phyloP scores from a whole-genome alignment of 2,888 invertebrate genomes.

The Heliconius ismenius region DNA sequence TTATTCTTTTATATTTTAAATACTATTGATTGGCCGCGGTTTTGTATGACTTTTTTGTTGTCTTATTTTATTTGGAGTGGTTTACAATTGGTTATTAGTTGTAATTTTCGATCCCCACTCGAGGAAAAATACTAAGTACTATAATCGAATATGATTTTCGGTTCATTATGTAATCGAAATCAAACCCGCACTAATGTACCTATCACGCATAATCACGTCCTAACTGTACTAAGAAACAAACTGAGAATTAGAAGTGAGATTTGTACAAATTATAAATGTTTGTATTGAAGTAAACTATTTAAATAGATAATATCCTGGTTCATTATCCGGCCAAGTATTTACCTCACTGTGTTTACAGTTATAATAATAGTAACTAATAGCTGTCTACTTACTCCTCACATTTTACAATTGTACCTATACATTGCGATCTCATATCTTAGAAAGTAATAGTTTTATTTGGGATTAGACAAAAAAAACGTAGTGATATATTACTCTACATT shows the following conservation, averaged over 20 bases:
- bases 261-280: too few species aligned
- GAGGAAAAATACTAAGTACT: too few species aligned
- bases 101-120: too few species aligned
- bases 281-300: neutral
- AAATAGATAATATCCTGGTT: slow-evolving; percentile 4
- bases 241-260: too few species aligned
- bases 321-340: slow-evolving; percentile 9
- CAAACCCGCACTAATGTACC: too few species aligned
- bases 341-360: neutral
- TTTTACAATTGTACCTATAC: too few species aligned
- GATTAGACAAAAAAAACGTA: neutral
- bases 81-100: too few species aligned
- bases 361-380: neutral
- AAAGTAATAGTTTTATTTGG: neutral
- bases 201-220: too few species aligned
- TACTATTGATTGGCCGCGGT: neutral
- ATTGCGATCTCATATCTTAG: neutral
- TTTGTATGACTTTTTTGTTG: neutral
- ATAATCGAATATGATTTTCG: too few species aligned
- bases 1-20: neutral
- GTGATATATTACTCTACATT: neutral
- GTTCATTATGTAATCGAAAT: too few species aligned
- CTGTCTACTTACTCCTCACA: neutral
- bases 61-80: too few species aligned
- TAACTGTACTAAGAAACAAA: too few species aligned